Base-by-base conservation (phyloP, 2,797 vertebrate genomes). In the Sebastes matsubarae region DNA sequence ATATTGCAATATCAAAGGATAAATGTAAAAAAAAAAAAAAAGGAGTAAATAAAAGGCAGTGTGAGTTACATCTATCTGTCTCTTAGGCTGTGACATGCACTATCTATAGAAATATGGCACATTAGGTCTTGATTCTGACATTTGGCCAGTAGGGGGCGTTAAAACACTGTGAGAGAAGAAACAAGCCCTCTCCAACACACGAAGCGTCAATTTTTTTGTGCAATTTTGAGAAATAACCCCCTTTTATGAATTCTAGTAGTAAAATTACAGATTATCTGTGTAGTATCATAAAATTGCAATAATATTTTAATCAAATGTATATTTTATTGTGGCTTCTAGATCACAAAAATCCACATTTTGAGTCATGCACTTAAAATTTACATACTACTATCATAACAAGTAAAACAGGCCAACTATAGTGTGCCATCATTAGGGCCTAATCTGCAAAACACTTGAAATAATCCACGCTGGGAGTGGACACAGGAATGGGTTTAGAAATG, bases 91-190 rank as follows among this genome's bases (percentile, higher is more conserved):
- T 42, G 38, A 16, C 38, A 42, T 42, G 13, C 13, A 42, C 38
- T 46, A 46, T 46, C 42, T 46, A 46, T 46, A 18, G 24, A 10
- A 38, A 50, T 8, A 52, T 3, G 8, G 4, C 8, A 42, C 8
- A 22, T 61, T 50, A n/a, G 9, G 27, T 13, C 84, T 91, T 66
- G 11, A 75, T 91, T 7, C 73, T 54, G 13, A 36, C 29, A 6
- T 68, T 75, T 87, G 55, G 60, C 85, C 93, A 63, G 27, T 30
- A 29, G 63, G 75, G 79, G 83, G 89, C 55, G 84, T 10, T 67
- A 12, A 70, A 77, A 74, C 67, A 66, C 84, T 12, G n/a, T 5
- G 50, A n/a, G 2, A 76, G n/a, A 77, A 12, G 18, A 22, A 9
- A 10, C 11, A 14, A 60, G 22, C 5, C 14, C 3, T 2, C 2